Conservation (phyloP, 2,797 vertebrate species). For the Clarias pachynema region DNA sequence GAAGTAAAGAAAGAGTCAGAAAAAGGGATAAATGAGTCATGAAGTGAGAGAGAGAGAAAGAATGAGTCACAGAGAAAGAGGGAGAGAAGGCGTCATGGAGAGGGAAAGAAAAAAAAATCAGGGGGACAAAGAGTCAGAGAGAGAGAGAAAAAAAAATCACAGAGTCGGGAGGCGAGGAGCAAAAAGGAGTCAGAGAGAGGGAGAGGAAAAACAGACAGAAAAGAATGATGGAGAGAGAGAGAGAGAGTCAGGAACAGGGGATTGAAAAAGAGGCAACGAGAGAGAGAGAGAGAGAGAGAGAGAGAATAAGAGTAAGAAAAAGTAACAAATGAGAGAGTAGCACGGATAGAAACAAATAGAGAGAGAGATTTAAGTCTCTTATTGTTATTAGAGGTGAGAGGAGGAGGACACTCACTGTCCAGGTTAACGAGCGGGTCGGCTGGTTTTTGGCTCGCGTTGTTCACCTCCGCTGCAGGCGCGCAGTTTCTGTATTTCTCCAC, state of each 20-base stretch:
- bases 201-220: neutral
- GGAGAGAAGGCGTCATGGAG: neutral
- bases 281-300: neutral
- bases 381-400: neutral
- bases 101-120: neutral
- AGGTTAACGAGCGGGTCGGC: constrained; percentile 89
- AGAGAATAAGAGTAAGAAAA: neutral
- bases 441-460: constrained; percentile 74
- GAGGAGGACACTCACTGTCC: constrained; percentile 80
- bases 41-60: neutral
- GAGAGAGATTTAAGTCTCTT: neutral
- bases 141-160: neutral
- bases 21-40: neutral
- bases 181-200: neutral
- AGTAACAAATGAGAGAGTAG: neutral
- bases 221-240: neutral
- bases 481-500: constrained; percentile 94
- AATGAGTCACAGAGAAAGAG: neutral
- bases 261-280: neutral
- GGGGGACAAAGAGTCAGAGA: neutral
- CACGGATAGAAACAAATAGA: neutral
- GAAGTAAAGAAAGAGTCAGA: neutral
- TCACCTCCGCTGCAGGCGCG: constrained; percentile 74
- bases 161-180: neutral
- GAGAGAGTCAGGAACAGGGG: too few relatives aligned